Base-by-base conservation (phyloP, 2,113 vertebrate species). In the Corvus cornix region DNA sequence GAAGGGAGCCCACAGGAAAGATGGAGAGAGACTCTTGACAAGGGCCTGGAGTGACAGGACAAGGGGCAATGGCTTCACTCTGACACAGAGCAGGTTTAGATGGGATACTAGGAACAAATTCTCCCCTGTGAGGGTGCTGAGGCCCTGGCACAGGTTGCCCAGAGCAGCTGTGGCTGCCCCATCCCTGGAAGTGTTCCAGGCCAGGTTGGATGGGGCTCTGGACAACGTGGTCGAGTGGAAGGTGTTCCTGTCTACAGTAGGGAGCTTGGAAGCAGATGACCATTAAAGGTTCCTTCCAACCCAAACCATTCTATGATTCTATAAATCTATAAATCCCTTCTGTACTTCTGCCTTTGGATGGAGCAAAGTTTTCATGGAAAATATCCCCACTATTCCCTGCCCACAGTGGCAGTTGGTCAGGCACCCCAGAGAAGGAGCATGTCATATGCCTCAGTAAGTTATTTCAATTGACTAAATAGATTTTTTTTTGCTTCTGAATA, bases 171-270 rank as follows among this genome's bases (percentile, higher is more conserved):
- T 52, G 35, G 39, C 13, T 76, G 39, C 23, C 11, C 24, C 39
- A 39, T 41, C 37, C 13, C 56, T 90, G 58, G 16, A 0, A 90
- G 13, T 58, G 33, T 22, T 0, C 44, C 0, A 46, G 64, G 18
- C 51, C 66, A 58, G 23, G 39, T 0, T 72, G 52, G 46, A 86
- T 7, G 7, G 6, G 31, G 33, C 48, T 62, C 10, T 13, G 62
- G 75, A 30, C n/a, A 64, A 21, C 4, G 20, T 59, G 26, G 35
- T 44, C 17, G 8, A 19, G 48, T 74, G 31, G 49, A 37, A 69
- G 11, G 16, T n/a, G 33, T 68, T 62, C 9, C 24, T 75, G 53
- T 1, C 69, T 9, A 26, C 24, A 26, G 39, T 11, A 68, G 49
- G 18, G 11, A 24, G 19, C 6, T 18, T 56, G 51, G 43, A 72